Percentiles rank a stretch among this genome's conserved stretches.
phyloP scores from a whole-genome alignment of 2,888 invertebrate species.

The Lacanobia oleracea region DNA sequence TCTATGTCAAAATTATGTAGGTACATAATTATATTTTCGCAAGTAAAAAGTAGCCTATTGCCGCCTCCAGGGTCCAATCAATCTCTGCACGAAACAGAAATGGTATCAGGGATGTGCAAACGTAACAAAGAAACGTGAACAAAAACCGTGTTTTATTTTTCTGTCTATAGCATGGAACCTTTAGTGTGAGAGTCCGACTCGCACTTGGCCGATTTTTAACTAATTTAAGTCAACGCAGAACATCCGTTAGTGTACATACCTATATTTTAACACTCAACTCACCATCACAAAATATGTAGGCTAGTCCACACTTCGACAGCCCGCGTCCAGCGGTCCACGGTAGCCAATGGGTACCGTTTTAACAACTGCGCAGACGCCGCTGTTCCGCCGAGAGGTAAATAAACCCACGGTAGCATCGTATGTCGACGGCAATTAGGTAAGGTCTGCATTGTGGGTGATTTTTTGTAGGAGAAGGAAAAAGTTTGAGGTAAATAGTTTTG shows the following conservation, averaged over 20 bases:
- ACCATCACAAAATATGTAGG: slow-evolving; percentile 61
- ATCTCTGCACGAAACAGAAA: too few species aligned
- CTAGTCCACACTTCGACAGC: slow-evolving; percentile 37
- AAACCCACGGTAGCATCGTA: slow-evolving; percentile 61
- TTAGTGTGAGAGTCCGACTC: too few species aligned
- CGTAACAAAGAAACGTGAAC: too few species aligned
- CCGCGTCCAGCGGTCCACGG: slow-evolving; percentile 59
- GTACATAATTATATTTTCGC: too few species aligned
- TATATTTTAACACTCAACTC: slow-evolving; percentile 13
- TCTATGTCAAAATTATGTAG: too few species aligned
- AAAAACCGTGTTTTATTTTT: too few species aligned
- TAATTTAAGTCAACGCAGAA: neutral
- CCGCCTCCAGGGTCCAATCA: too few species aligned
- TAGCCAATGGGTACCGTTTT: slow-evolving; percentile 69
- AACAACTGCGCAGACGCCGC: slow-evolving; percentile 64
- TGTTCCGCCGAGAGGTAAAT: slow-evolving; percentile 65
- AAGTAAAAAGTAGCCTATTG: too few species aligned
- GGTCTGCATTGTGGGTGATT: slow-evolving; percentile 27
- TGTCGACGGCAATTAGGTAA: slow-evolving; percentile 56
- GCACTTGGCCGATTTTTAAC: too few species aligned
- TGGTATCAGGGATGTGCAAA: too few species aligned
- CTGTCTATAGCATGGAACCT: too few species aligned
- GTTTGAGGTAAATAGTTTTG: slow-evolving; percentile 18
- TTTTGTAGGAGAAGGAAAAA: slow-evolving; percentile 30
- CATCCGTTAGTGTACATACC: neutral